These are phyloP conservation scores for Callospermophilus lateralis DNA, from an alignment of 2,113 vertebrate species.

Conservation along the genomic window DNA sequence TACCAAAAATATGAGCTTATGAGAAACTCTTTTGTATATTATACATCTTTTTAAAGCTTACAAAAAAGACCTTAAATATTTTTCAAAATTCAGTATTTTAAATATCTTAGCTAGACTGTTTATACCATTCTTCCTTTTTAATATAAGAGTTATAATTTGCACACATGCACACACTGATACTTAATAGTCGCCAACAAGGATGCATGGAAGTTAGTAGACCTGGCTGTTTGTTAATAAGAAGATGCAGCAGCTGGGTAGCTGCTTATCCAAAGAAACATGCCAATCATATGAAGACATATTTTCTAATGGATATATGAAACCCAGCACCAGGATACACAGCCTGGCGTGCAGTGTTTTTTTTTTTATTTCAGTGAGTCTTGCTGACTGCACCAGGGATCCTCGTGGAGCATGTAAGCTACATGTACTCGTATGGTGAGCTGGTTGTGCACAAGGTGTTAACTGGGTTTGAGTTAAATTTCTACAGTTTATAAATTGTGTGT, in stretches of 20 bases:
- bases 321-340: neutral
- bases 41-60: neutral
- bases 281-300: neutral
- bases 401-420: neutral
- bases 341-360: neutral
- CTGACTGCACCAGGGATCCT: rapidly evolving
- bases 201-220: neutral
- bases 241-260: neutral
- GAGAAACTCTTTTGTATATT: neutral
- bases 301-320: neutral
- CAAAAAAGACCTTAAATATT: neutral
- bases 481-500: neutral
- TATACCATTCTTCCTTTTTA: neutral
- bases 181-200: neutral
- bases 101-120: neutral
- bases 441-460: neutral
- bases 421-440: no score
- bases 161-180: neutral
- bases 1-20: neutral
- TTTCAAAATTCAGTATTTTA: neutral
- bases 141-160: neutral
- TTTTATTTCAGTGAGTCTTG: neutral
- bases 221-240: neutral
- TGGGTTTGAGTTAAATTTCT: slow-evolving; percentile 14
- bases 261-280: neutral